phyloP scores from a whole-genome alignment of 2,113 vertebrate species.

The Hydrolagus affinis region DNA sequence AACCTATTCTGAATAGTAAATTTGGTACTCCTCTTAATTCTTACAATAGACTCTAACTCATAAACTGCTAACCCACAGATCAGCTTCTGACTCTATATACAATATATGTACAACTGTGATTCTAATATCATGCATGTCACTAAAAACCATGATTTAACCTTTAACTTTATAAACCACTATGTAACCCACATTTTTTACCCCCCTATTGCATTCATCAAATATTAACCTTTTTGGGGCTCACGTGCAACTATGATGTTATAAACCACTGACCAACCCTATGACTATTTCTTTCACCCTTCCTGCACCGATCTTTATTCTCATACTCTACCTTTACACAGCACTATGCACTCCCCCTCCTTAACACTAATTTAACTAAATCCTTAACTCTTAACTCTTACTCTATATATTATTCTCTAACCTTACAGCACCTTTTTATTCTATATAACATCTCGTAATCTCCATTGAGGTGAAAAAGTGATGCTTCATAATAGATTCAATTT shows the following conservation, averaged over 20 bases:
- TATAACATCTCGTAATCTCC: neutral
- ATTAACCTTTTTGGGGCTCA: too few species aligned
- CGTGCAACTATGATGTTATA: conserved; percentile 11
- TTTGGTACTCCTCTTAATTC: conserved; percentile 31
- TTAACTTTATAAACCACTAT: conserved; percentile 21
- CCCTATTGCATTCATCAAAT: too few species aligned
- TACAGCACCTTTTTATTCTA: neutral
- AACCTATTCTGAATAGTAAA: too few species aligned
- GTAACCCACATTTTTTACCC: neutral
- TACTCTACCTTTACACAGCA: neutral
- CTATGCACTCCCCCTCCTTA: neutral
- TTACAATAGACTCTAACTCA: conserved; percentile 27
- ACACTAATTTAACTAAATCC: neutral
- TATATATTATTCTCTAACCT: neutral
- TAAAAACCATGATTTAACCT: neutral
- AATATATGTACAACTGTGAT: conserved; percentile 23
- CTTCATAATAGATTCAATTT: too few species aligned
- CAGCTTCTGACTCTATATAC: conserved; percentile 8
- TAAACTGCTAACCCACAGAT: conserved; percentile 15
- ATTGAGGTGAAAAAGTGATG: too few species aligned
- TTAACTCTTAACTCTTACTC: neutral
- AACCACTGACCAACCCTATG: neutral
- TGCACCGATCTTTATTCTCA: conserved; percentile 9
- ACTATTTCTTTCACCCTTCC: conserved; percentile 14
- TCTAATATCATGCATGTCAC: neutral